Percentiles rank a stretch among this genome's conserved stretches.
phyloP scores from a whole-genome alignment of 2,797 vertebrate genomes.

The Scomberomorus guttatus region DNA sequence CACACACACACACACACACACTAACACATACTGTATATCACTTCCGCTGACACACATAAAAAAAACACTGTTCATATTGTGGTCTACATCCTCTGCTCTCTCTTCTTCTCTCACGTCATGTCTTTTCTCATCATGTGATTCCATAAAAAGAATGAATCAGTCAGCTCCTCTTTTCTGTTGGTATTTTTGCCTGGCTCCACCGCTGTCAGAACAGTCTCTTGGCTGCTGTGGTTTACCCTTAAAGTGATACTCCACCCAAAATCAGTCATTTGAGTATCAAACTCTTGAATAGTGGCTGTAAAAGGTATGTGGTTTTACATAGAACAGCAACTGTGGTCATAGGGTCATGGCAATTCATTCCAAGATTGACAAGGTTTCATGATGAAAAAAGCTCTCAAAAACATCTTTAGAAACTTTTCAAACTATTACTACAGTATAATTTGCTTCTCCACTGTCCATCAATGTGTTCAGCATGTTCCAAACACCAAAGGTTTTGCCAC shows the following conservation, averaged over 20 bases:
- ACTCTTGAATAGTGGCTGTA: constrained; percentile 8
- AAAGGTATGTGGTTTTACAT: constrained; percentile 7
- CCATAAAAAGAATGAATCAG: constrained; percentile 36
- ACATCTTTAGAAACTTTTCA: not conserved
- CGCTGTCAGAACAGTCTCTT: constrained; percentile 63
- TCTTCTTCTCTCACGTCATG: constrained; percentile 17
- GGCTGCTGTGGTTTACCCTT: constrained; percentile 44
- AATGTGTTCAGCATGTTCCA: not conserved
- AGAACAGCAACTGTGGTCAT: constrained; percentile 27
- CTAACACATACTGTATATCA: constrained; percentile 26
- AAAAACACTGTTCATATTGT: constrained; percentile 52
- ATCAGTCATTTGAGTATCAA: constrained; percentile 36
- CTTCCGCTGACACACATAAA: constrained; percentile 53
- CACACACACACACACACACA: not conserved
- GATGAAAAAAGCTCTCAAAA: constrained; percentile 8
- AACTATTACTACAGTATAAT: not conserved
- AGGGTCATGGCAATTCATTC: not conserved
- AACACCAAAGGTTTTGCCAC: not conserved
- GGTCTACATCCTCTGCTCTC: constrained; percentile 21
- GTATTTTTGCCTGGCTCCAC: constrained; percentile 44
- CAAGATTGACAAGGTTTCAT: not conserved
- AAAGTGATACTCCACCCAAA: constrained; percentile 21
- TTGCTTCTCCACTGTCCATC: not conserved
- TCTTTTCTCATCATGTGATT: constrained; percentile 62
- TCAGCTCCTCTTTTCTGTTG: constrained; percentile 33